phyloP scores from a whole-genome alignment of 2,797 vertebrate genomes.

The Bufotes viridis region DNA sequence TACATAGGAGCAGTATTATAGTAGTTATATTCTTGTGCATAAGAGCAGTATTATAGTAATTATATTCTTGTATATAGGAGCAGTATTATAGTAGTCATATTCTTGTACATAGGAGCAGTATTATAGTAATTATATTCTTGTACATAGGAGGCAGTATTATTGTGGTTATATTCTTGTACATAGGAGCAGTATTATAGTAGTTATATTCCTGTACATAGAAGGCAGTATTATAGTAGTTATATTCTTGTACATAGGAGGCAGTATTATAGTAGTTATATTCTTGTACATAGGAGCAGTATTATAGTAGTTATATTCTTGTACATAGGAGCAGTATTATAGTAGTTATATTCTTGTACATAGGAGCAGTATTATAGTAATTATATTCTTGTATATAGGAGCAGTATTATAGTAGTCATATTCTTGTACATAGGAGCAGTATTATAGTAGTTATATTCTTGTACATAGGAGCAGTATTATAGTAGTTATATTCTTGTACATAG shows the following conservation, averaged over 20 bases:
- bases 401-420: not conserved
- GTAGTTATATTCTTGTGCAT: conserved; percentile 10
- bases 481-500: not conserved
- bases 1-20: conserved; percentile 7
- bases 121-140: conserved; percentile 10
- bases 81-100: conserved; percentile 1
- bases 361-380: not conserved
- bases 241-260: not conserved
- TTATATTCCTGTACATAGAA: not conserved
- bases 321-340: not conserved
- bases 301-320: not conserved
- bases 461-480: not conserved
- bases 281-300: not conserved
- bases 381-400: not conserved
- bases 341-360: not conserved
- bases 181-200: not conserved
- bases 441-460: not conserved
- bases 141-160: not conserved
- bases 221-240: not conserved
- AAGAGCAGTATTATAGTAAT: not conserved
- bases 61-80: not conserved
- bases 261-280: conserved; percentile 5
- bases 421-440: not conserved
- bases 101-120: not conserved
- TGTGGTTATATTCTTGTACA: not conserved